Evolutionary conservation across 2,113 vertebrate species (phyloP), one percentile per base, ranked within the genome.

Genomic region (Andinoacara biseriatus): DNA sequence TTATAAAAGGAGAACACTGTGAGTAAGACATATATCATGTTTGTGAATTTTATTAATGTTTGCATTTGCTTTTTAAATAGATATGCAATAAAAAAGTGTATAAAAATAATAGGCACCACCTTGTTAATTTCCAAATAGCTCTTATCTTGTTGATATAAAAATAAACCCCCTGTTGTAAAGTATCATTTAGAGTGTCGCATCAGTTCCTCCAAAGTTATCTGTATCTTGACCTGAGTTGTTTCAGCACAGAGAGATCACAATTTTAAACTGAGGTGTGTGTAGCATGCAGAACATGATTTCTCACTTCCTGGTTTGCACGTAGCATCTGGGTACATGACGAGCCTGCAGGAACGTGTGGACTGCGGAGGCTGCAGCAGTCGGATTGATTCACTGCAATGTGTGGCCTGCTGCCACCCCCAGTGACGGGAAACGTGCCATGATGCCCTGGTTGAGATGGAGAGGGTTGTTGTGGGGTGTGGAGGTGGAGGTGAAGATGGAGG

Each of bases 301-400:
- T 83, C 86, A 76, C 85, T 63, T 67, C 46, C 83, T 56, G 74
- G 67, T 88, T 92, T 60, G 46, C 90, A 89, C 90, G 49, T 76
- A 86, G 89, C 91, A 91, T 90, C 86, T 89, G 92, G 86, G 81
- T 80, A 77, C 90, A 90, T 86, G 84, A 87, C 74, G 87, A 91
- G 85, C 74, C 89, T 62, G 87, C 88, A 83, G 90, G 79, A 87
- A 81, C 74, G 90, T 87, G 90, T 82, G 87, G 90, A 85, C 82
- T 90, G 89, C 80, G 90, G 90, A 84, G 92, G 91, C 85, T 86
- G 91, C 82, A 49, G 87, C 91, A 84, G 83, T 89, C 49, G 60
- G 90, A 86, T 87, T 90, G 90, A 94, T 89, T 93, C 91, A 91
- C 90, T 59, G 90, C 87, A 89, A 78, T 75, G 87, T 91, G 90